Evolutionary conservation across 2,113 vertebrate genomes (phyloP).

Genomic region (Psettodes erumei): DNA sequence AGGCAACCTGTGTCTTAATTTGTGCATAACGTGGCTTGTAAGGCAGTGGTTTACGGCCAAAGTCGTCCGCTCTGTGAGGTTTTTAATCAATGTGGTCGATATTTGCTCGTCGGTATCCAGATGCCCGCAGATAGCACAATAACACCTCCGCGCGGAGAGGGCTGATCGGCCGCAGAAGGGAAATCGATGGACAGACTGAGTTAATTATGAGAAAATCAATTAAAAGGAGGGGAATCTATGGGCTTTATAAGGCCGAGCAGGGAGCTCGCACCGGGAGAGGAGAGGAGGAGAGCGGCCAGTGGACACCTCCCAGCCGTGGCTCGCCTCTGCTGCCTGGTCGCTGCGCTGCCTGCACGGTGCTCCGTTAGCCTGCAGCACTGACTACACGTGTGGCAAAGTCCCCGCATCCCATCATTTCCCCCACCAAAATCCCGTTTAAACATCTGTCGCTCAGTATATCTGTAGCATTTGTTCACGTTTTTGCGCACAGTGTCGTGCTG

Average conservation of each 20-base stretch:
- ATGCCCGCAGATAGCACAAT: constrained; percentile 74
- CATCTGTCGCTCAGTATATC: background rate
- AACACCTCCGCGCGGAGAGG: constrained; percentile 62
- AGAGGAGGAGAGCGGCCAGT: constrained; percentile 51
- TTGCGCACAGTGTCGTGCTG: background rate
- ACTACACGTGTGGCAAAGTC: background rate
- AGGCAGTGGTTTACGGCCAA: constrained; percentile 37
- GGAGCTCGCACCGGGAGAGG: constrained; percentile 48
- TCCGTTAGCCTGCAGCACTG: too few relatives aligned
- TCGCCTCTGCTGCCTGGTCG: constrained; percentile 15
- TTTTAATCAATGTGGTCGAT: constrained; percentile 80
- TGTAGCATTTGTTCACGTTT: background rate
- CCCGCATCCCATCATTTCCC: background rate
- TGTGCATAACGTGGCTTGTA: constrained; percentile 39
- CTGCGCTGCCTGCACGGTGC: constrained; percentile 12
- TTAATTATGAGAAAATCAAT: constrained; percentile 90
- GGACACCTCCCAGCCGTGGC: constrained; percentile 29
- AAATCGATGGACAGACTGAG: constrained; percentile 87
- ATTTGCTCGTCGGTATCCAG: constrained; percentile 69
- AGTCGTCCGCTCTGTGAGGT: constrained; percentile 49
- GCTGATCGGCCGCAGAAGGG: constrained; percentile 77
- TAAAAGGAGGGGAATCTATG: constrained; percentile 82
- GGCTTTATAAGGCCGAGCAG: constrained; percentile 76
- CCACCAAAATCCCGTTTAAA: background rate
- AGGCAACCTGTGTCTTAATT: constrained; percentile 45